A percentile compares a stretch with the other conserved stretches of the same genome.
phyloP scores from a whole-genome alignment of 2,113 vertebrate species.

The Pardalotus punctatus region DNA sequence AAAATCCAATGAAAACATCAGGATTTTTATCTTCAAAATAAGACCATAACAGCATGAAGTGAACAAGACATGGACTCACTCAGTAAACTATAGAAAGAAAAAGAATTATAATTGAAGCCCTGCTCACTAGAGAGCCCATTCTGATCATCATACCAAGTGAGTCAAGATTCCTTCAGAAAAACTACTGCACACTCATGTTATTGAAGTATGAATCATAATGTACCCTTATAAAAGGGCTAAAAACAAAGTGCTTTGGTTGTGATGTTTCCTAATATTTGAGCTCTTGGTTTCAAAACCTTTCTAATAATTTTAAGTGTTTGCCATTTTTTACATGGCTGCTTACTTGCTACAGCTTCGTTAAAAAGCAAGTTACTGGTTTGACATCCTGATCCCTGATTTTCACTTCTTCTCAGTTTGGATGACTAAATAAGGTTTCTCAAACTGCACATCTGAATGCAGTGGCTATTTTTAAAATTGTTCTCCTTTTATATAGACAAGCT shows the following conservation, averaged over 20 bases:
- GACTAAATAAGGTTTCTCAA: background rate
- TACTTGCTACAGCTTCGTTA: background rate
- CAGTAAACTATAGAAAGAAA: background rate
- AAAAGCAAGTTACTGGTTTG: background rate
- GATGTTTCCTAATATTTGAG: background rate
- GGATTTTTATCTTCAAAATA: background rate
- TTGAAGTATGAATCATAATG: background rate
- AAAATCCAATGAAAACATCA: background rate
- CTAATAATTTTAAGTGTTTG: background rate
- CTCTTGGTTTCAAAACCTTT: background rate
- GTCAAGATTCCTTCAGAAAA: background rate
- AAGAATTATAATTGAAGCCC: background rate
- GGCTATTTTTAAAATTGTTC: constrained; percentile 37
- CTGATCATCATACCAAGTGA: background rate
- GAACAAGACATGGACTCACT: background rate
- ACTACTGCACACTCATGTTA: background rate
- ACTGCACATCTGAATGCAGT: background rate
- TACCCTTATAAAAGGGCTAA: background rate
- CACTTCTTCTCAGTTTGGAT: background rate
- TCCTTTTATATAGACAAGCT: background rate
- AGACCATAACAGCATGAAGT: background rate
- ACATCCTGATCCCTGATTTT: background rate
- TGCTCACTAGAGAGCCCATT: background rate
- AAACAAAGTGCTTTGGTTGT: background rate
- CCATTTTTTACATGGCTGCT: background rate